phyloP scores from a whole-genome alignment of 2,888 invertebrate species.

The Drosophila meridionalis region DNA sequence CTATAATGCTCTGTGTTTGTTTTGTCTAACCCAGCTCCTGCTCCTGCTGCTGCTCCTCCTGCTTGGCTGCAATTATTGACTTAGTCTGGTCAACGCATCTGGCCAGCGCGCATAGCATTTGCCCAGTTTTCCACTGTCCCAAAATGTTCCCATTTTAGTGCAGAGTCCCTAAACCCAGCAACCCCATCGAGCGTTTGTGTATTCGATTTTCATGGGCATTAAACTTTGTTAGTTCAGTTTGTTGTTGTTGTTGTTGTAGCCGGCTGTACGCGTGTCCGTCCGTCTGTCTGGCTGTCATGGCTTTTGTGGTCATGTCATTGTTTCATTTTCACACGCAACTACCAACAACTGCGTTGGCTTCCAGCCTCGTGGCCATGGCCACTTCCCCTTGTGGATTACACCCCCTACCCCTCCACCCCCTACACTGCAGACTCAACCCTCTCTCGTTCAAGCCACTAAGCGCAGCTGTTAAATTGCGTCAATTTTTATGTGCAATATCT shows the following conservation, averaged over 20 bases:
- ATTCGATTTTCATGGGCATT: slow-evolving; percentile 59
- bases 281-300: slow-evolving; percentile 45
- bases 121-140: slow-evolving; percentile 13
- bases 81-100: slow-evolving; percentile 62
- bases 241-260: slow-evolving; percentile 15
- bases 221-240: slow-evolving; percentile 54
- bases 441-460: slow-evolving; percentile 16
- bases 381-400: slow-evolving; percentile 32
- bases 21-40: slow-evolving; percentile 6
- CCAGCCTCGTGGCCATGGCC: slow-evolving; percentile 19
- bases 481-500: slow-evolving; percentile 76
- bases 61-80: slow-evolving; percentile 55
- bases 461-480: slow-evolving; percentile 65
- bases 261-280: slow-evolving; percentile 3
- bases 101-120: slow-evolving; percentile 42
- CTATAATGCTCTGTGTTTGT: slow-evolving; percentile 72
- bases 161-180: background rate
- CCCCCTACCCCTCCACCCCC: background rate
- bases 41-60: background rate
- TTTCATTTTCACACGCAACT: slow-evolving; percentile 78
- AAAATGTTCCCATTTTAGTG: slow-evolving; percentile 41
- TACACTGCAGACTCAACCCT: background rate
- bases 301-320: slow-evolving; percentile 76
- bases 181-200: background rate
- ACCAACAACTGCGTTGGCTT: slow-evolving; percentile 28